phyloP scores from a whole-genome alignment of 2,113 vertebrate genomes.

The Paradisaea rubra region DNA sequence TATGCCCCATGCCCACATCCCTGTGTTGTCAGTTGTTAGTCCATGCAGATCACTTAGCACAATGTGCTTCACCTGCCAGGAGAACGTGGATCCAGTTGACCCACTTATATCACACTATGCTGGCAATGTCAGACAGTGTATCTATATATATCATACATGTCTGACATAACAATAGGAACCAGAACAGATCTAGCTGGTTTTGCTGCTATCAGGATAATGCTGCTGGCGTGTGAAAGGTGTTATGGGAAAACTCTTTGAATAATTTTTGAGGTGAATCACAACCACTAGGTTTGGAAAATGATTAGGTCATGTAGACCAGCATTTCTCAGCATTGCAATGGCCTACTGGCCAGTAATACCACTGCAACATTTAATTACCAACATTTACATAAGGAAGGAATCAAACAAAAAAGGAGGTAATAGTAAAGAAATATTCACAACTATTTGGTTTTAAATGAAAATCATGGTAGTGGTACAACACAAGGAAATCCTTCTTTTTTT shows the following conservation, averaged over 20 bases:
- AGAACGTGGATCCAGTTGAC: background rate
- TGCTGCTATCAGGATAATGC: background rate
- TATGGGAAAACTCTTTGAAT: background rate
- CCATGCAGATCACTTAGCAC: background rate
- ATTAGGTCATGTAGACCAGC: background rate
- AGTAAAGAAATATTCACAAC: background rate
- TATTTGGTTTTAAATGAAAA: background rate
- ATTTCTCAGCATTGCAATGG: background rate
- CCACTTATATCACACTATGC: background rate
- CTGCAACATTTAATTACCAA: background rate
- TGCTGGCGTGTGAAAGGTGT: background rate
- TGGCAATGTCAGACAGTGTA: background rate
- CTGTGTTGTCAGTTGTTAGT: background rate
- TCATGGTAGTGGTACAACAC: background rate
- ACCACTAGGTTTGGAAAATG: background rate
- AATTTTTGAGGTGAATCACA: background rate
- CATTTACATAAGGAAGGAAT: background rate
- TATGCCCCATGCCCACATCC: background rate
- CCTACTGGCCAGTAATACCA: background rate
- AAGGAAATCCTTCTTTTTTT: background rate
- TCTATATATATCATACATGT: background rate
- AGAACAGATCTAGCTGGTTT: slow-evolving; percentile 10
- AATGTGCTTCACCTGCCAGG: background rate
- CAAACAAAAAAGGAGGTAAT: background rate
- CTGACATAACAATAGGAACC: background rate